Percentiles rank a stretch among this genome's conserved stretches.
Conservation (phyloP, 2,797 vertebrate species). For the Lacerta bilineata region DNA sequence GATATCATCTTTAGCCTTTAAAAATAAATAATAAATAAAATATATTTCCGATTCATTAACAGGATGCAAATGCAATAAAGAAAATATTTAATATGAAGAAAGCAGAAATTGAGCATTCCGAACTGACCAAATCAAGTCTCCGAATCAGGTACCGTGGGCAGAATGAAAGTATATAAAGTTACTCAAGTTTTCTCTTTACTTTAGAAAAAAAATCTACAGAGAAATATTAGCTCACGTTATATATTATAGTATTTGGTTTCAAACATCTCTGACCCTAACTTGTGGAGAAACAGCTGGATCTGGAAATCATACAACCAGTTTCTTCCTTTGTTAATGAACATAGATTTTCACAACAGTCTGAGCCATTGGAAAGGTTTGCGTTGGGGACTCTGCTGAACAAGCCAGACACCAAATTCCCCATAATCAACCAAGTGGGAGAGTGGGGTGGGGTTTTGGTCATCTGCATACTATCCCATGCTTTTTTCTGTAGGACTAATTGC, state of each 20-base stretch:
- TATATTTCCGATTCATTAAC: constrained; percentile 62
- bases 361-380: background rate
- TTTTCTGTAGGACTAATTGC: no score
- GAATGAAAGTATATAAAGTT: constrained; percentile 27
- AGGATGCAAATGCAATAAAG: constrained; percentile 99
- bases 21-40: background rate
- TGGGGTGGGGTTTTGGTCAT: no score
- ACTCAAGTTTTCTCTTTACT: constrained; percentile 8
- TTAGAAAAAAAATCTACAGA: background rate
- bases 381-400: background rate
- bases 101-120: constrained; percentile 94
- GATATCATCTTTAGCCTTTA: constrained; percentile 38
- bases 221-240: constrained; percentile 11
- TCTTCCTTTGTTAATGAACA: background rate
- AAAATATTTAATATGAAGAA: constrained; percentile 97
- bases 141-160: constrained; percentile 89
- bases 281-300: background rate
- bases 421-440: background rate
- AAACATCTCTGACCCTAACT: constrained; percentile 4
- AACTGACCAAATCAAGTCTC: constrained; percentile 94
- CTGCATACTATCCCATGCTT: no score
- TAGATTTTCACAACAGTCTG: background rate
- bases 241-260: background rate
- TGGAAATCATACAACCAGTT: background rate
- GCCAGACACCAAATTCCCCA: background rate